phyloP scores from a whole-genome alignment of 1,140 invertebrate species.

The Solen grandis region DNA sequence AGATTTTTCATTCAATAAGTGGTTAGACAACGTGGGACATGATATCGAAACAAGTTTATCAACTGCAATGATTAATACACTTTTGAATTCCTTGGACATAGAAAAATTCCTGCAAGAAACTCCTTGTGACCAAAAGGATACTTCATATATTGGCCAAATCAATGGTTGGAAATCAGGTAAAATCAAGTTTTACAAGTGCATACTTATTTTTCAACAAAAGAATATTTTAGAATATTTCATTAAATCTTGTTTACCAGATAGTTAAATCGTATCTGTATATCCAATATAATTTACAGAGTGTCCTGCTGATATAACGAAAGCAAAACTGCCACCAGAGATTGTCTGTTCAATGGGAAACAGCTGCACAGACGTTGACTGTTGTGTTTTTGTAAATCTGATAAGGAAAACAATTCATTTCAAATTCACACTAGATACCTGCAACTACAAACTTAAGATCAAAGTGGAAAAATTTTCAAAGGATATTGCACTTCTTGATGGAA shows the following conservation, averaged over 20 bases:
- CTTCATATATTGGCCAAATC: neutral
- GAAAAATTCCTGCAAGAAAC: neutral
- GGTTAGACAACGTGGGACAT: neutral
- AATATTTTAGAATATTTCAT: too few relatives aligned
- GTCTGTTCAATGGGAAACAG: neutral
- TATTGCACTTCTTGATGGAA: constrained; percentile 5
- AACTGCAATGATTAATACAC: constrained; percentile 7
- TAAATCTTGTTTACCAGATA: too few relatives aligned
- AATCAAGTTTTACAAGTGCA: too few relatives aligned
- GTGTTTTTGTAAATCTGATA: constrained; percentile 19
- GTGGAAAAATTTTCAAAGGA: constrained; percentile 12
- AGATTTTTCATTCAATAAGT: constrained; percentile 21
- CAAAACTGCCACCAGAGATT: neutral
- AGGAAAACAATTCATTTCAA: neutral
- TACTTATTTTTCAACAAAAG: too few relatives aligned
- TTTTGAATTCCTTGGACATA: neutral
- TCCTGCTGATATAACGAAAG: too few relatives aligned
- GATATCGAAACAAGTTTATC: neutral
- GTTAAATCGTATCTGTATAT: too few relatives aligned
- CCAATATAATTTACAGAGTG: too few relatives aligned
- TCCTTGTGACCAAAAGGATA: neutral
- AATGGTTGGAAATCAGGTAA: too few relatives aligned
- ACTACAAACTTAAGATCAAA: constrained; percentile 9
- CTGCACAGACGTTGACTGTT: constrained; percentile 40
- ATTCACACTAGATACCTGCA: constrained; percentile 16